Evolutionary conservation across 1,140 invertebrate genomes (phyloP).

Genomic region (Samia ricini): DNA sequence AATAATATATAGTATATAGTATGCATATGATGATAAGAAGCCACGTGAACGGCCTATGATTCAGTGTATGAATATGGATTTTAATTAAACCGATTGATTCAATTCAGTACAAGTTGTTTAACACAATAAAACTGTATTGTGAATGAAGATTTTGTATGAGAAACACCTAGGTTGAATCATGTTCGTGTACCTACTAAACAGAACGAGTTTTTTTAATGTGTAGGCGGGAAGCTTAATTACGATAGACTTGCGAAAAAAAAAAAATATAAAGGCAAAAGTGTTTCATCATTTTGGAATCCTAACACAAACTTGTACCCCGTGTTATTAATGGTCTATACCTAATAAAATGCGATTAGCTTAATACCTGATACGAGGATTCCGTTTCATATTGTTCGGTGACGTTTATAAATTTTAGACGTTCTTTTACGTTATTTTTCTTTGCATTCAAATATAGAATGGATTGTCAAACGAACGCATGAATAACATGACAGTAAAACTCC

Average conservation of each 20-base stretch:
- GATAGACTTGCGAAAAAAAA: not conserved
- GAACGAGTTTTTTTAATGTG: conserved; percentile 1
- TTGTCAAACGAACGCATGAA: not conserved
- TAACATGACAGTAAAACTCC: not conserved
- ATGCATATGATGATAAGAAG: conserved; percentile 48
- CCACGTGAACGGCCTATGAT: conserved; percentile 58
- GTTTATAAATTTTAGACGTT: not conserved
- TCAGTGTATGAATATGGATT: conserved; percentile 31
- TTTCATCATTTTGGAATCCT: not conserved
- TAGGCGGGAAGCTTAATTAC: not conserved
- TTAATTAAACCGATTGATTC: conserved; percentile 10
- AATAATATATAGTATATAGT: conserved; percentile 38
- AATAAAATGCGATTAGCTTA: too few species aligned
- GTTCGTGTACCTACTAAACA: not conserved
- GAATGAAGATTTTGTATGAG: not conserved
- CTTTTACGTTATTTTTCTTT: not conserved
- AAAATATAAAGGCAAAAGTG: not conserved
- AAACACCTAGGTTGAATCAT: not conserved
- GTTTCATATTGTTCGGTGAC: too few species aligned
- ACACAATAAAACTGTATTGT: not conserved
- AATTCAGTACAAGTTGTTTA: not conserved
- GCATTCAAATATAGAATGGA: not conserved
- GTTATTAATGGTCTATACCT: too few species aligned
- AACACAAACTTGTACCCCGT: too few species aligned
- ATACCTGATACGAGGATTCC: too few species aligned